phyloP scores from a whole-genome alignment of 2,888 invertebrate genomes.

The Mermis nigrescens region DNA sequence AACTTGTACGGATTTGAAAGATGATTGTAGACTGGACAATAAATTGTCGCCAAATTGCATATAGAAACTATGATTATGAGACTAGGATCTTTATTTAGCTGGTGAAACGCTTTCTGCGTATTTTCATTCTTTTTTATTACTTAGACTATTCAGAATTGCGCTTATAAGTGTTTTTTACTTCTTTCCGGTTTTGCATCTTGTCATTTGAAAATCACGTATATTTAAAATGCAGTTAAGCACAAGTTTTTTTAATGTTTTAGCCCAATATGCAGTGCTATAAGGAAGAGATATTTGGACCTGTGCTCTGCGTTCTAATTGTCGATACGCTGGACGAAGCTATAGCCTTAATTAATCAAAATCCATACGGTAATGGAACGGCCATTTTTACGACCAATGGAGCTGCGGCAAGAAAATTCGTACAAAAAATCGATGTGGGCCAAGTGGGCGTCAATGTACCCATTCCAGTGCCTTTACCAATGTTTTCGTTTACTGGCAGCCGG shows the following conservation, averaged over 20 bases:
- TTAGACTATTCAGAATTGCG: no score
- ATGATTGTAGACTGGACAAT: no score
- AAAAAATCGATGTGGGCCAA: constrained; percentile 87
- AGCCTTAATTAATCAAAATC: constrained; percentile 68
- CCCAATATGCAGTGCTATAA: constrained; percentile 73
- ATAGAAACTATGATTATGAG: no score
- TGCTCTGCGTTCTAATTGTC: constrained; percentile 62
- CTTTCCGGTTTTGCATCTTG: no score
- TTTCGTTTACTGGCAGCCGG: constrained; percentile 89
- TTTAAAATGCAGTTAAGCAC: no score
- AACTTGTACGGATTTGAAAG: no score
- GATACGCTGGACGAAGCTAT: constrained; percentile 86
- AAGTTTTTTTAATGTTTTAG: constrained; percentile 33
- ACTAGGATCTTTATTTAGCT: no score
- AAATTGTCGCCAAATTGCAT: no score
- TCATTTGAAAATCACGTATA: no score
- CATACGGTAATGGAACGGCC: constrained; percentile 94
- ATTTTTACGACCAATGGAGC: constrained; percentile 95
- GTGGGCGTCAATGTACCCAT: constrained; percentile 91
- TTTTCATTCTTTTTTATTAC: no score
- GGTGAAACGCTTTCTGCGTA: no score
- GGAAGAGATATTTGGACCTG: constrained; percentile 97
- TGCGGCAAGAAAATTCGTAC: constrained; percentile 72
- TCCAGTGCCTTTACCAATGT: constrained; percentile 96
- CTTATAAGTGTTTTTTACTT: no score